Evolutionary conservation across 2,888 invertebrate genomes (phyloP).

Genomic region (Eretmocerus hayati): DNA sequence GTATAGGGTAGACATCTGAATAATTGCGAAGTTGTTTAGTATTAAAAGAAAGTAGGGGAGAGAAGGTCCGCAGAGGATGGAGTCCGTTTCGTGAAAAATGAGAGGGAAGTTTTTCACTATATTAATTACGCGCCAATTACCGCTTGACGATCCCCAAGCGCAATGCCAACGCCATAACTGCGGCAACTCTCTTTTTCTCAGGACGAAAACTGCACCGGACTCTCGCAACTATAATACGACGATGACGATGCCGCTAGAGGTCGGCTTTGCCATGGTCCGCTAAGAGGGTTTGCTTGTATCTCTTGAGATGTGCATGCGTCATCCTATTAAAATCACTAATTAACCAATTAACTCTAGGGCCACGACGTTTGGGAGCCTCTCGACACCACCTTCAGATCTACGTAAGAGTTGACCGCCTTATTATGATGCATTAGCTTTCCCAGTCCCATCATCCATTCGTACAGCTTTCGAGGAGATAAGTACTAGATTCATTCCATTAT

Average conservation of each 20-base stretch:
- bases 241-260: too few species aligned
- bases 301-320: conserved; percentile 47
- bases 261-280: conserved; percentile 33
- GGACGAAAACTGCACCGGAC: conserved; percentile 22
- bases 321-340: conserved; percentile 49
- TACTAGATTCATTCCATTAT: too few species aligned
- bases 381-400: conserved; percentile 10
- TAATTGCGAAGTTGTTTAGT: too few species aligned
- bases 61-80: too few species aligned
- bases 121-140: conserved; percentile 45
- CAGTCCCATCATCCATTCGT: conserved; percentile 1
- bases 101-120: conserved; percentile 41
- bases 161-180: background rate
- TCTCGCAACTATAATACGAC: too few species aligned
- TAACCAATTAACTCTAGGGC: conserved; percentile 46
- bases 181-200: conserved; percentile 28
- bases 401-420: conserved; percentile 46
- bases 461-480: background rate
- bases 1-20: too few species aligned
- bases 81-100: too few species aligned
- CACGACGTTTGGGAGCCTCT: conserved; percentile 14
- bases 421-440: conserved; percentile 41
- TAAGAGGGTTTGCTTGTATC: conserved; percentile 49
- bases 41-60: too few species aligned
- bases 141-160: background rate